Percentiles rank a stretch among this genome's conserved stretches.
Conservation (phyloP, 2,113 vertebrate genomes). For the Mastomys natalensis region DNA sequence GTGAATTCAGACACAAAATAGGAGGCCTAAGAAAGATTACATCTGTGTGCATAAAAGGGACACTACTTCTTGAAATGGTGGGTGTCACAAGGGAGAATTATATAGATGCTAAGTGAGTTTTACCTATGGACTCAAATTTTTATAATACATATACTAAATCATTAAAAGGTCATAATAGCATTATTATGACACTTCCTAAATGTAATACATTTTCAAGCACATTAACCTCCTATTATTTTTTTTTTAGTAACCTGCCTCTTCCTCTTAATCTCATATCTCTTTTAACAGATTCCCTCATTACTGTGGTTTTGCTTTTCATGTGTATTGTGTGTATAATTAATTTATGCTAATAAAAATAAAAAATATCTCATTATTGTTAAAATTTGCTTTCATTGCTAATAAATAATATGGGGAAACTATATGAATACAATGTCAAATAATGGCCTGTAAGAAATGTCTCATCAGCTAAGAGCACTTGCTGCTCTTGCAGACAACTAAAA, state of each 20-base stretch:
- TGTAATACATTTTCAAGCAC: too few species aligned
- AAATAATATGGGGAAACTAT: neutral
- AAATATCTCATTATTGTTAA: neutral
- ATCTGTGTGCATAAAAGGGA: neutral
- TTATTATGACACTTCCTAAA: neutral
- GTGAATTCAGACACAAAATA: neutral
- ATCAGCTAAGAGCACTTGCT: neutral
- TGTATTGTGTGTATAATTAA: neutral
- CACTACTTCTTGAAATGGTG: neutral
- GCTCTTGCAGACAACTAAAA: neutral
- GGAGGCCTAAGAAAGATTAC: neutral
- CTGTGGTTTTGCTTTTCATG: neutral
- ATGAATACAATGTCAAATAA: neutral
- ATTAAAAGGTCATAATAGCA: neutral
- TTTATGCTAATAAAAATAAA: neutral
- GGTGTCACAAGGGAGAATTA: neutral
- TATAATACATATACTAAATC: neutral
- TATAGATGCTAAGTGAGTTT: neutral
- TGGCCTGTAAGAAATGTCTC: neutral
- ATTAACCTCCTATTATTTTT: neutral
- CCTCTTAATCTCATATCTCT: too few species aligned
- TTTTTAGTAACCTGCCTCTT: neutral
- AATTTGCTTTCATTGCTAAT: neutral
- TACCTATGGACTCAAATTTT: neutral
- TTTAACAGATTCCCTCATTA: too few species aligned